Conservation (phyloP, 2,888 invertebrate species). For the Horisme vitalbata region DNA sequence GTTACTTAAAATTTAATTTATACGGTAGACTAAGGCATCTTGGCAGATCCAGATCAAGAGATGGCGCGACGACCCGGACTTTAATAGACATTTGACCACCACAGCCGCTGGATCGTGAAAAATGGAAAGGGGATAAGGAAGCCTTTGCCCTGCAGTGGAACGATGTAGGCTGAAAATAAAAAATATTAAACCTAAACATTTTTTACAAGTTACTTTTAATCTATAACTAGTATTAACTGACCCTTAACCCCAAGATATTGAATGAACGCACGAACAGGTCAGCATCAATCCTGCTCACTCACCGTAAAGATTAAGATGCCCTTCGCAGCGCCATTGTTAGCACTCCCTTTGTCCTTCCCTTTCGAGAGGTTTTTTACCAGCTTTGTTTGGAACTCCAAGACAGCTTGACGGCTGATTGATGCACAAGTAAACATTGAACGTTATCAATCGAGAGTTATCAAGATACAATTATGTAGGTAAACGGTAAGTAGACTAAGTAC, state of each 20-base stretch:
- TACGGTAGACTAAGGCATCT: too few species aligned
- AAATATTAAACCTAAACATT: too few species aligned
- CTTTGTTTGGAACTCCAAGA: conserved; percentile 18
- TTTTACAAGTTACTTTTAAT: too few species aligned
- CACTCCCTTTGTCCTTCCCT: conserved; percentile 55
- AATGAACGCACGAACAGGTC: conserved; percentile 18
- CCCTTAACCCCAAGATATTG: conserved; percentile 10
- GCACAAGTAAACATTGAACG: neutral
- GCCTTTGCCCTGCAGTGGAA: too few species aligned
- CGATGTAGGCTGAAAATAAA: too few species aligned
- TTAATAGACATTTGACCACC: too few species aligned
- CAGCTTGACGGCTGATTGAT: conserved; percentile 20
- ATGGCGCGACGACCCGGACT: too few species aligned
- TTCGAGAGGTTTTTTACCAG: conserved; percentile 23
- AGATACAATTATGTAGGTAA: neutral
- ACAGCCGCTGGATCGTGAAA: too few species aligned
- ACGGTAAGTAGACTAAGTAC: too few species aligned
- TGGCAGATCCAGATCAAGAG: too few species aligned
- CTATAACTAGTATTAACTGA: neutral
- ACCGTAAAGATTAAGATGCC: conserved; percentile 79
- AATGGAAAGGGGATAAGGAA: too few species aligned
- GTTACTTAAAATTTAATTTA: too few species aligned
- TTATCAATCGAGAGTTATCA: neutral
- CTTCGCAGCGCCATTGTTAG: conserved; percentile 70
- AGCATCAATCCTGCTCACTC: conserved; percentile 39